Conservation (phyloP, 1,140 invertebrate species). For the Conus ventricosus region DNA sequence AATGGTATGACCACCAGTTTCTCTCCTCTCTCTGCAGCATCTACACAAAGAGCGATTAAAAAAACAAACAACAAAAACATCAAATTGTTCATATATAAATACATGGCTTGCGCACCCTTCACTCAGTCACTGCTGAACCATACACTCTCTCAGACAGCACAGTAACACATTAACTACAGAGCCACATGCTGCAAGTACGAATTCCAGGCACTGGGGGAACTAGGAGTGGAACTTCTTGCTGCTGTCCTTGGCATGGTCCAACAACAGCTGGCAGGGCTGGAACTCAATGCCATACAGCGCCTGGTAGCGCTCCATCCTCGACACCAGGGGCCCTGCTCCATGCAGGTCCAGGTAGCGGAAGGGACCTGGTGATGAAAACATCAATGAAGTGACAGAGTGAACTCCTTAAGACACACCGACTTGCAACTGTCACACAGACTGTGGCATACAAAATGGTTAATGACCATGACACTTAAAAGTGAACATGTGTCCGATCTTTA, state of each 20-base stretch:
- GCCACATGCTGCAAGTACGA: background rate
- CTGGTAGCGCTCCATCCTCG: slow-evolving; percentile 91
- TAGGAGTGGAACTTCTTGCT: slow-evolving; percentile 60
- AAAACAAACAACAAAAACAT: background rate
- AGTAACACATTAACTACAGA: too few relatives aligned
- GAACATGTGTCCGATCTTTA: too few relatives aligned
- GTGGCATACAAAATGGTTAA: too few relatives aligned
- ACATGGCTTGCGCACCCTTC: background rate
- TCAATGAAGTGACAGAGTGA: too few relatives aligned
- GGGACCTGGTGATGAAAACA: slow-evolving; percentile 79
- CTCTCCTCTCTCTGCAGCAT: background rate
- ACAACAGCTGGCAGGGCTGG: slow-evolving; percentile 91
- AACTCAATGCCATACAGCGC: slow-evolving; percentile 89
- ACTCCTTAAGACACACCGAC: background rate
- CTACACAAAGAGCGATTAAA: background rate
- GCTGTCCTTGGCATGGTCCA: slow-evolving; percentile 89
- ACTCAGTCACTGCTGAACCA: background rate
- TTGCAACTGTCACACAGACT: too few relatives aligned
- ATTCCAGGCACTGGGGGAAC: background rate
- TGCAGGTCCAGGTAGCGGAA: slow-evolving; percentile 97
- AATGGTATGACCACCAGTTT: background rate
- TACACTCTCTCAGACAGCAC: background rate
- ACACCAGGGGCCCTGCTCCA: slow-evolving; percentile 92
- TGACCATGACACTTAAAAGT: too few relatives aligned
- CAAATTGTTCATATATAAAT: background rate